Conservation (phyloP, 2,797 vertebrate genomes). For the Champsocephalus esox region DNA sequence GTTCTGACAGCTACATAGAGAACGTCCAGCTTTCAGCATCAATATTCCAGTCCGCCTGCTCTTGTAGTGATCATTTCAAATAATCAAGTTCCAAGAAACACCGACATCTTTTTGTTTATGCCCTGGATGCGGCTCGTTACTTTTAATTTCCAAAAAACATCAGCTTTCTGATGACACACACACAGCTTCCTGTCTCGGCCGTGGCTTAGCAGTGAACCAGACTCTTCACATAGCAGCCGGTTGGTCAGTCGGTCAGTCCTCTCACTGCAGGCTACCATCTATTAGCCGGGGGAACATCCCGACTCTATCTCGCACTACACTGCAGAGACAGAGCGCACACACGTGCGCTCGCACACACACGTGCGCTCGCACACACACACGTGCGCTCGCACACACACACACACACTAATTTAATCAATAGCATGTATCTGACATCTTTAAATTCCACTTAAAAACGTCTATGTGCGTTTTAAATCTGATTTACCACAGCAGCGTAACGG, state of each 20-base stretch:
- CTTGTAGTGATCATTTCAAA: conserved; percentile 40
- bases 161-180: neutral
- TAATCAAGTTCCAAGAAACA: conserved; percentile 31
- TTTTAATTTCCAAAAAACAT: conserved; percentile 32
- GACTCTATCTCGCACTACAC: too few species aligned
- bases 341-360: neutral
- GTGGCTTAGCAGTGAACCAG: conserved; percentile 37
- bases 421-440: conserved; percentile 29
- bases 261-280: neutral
- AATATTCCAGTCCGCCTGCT: conserved; percentile 10
- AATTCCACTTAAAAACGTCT: conserved; percentile 12
- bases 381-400: neutral
- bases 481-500: neutral
- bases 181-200: neutral
- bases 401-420: conserved; percentile 40
- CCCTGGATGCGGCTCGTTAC: neutral
- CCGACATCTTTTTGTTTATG: neutral
- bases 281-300: too few species aligned
- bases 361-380: conserved; percentile 7
- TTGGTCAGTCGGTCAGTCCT: conserved; percentile 15
- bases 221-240: conserved; percentile 33
- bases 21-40: neutral
- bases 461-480: conserved; percentile 28
- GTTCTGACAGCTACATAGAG: neutral
- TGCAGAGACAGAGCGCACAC: neutral